Conservation (phyloP, 2,113 vertebrate genomes). For the Mastomys coucha region DNA sequence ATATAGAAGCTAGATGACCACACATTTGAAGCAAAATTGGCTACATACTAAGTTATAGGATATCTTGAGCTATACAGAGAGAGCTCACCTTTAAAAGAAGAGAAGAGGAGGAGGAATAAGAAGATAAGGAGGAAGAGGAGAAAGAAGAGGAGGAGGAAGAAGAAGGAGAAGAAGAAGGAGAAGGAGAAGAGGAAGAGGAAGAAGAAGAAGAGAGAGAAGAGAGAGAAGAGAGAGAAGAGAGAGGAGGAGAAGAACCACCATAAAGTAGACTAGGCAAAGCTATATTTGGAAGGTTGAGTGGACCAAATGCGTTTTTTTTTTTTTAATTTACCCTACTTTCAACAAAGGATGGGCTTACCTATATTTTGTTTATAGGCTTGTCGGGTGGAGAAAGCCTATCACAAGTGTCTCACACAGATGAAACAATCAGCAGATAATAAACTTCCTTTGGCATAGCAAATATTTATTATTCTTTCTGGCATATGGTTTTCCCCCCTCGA, state of each 20-base stretch:
- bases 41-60: background rate
- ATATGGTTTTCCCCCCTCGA: background rate
- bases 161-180: too few species aligned
- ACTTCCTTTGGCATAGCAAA: background rate
- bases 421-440: background rate
- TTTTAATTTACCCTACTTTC: background rate
- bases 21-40: background rate
- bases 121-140: too few species aligned
- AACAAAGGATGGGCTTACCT: background rate
- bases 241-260: background rate
- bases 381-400: background rate
- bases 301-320: background rate
- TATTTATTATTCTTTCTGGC: background rate
- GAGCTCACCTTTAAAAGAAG: background rate
- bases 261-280: background rate
- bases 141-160: accelerated
- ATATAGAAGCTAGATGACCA: background rate
- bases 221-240: accelerated
- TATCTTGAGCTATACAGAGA: background rate
- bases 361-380: background rate
- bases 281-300: background rate
- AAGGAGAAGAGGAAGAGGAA: too few species aligned
- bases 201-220: accelerated
- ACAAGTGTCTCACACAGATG: background rate
- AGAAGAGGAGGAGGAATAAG: too few species aligned